A percentile compares a stretch with the other conserved stretches of the same genome.
Evolutionary conservation across 2,797 vertebrate species (phyloP).

Genomic region (Crenuchus spilurus): DNA sequence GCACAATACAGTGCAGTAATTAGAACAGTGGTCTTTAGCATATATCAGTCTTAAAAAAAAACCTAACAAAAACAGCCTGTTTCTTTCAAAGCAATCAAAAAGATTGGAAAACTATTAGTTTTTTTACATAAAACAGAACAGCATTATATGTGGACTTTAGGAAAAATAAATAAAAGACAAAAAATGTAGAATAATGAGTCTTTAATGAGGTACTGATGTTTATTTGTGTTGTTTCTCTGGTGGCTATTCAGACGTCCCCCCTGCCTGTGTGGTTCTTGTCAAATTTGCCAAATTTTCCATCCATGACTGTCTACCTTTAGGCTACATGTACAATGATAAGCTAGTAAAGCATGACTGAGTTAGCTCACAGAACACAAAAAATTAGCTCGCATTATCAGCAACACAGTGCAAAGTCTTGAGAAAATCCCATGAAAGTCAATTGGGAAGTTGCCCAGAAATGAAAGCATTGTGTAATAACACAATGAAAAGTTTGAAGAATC

Average conservation of each 20-base stretch:
- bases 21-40: too few relatives aligned
- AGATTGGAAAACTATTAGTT: too few relatives aligned
- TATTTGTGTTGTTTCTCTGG: background rate
- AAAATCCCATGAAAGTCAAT: background rate
- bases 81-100: too few relatives aligned
- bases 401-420: background rate
- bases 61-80: too few relatives aligned
- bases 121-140: too few relatives aligned
- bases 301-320: constrained; percentile 3
- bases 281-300: background rate
- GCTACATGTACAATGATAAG: constrained; percentile 7
- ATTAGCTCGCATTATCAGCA: background rate
- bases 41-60: too few relatives aligned
- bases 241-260: background rate
- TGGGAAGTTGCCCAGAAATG: background rate
- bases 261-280: constrained; percentile 4
- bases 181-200: too few relatives aligned
- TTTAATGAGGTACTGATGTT: too few relatives aligned
- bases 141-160: too few relatives aligned
- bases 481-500: background rate
- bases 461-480: background rate
- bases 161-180: too few relatives aligned
- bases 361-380: background rate
- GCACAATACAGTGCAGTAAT: too few relatives aligned
- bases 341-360: background rate